Evolutionary conservation across 2,113 vertebrate species (phyloP).

Genomic region (Entomyzon cyanotis): DNA sequence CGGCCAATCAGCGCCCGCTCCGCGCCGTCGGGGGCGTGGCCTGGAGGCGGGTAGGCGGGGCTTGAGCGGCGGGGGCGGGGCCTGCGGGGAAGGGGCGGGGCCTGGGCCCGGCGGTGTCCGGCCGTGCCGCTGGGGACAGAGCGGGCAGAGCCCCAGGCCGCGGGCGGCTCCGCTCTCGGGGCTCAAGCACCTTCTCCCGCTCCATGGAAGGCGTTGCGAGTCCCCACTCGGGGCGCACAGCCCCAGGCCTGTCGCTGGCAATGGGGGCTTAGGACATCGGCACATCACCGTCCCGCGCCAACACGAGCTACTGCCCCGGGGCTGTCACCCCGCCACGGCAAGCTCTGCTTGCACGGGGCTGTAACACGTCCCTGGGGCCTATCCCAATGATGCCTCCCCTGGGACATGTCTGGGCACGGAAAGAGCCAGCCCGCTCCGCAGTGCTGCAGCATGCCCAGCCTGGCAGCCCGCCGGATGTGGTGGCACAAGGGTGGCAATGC

Average conservation of each 20-base stretch:
- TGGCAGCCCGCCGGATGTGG: fast-evolving
- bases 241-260: background rate
- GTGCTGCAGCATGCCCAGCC: background rate
- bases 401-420: fast-evolving
- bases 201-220: fast-evolving
- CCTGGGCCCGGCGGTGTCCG: background rate
- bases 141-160: background rate
- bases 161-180: fast-evolving
- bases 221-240: fast-evolving
- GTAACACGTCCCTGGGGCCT: fast-evolving
- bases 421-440: fast-evolving
- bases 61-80: no score
- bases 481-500: background rate
- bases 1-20: no score
- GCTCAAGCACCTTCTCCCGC: background rate
- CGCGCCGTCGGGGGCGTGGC: no score
- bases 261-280: fast-evolving
- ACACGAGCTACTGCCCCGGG: fast-evolving
- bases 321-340: fast-evolving
- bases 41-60: no score
- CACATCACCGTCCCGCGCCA: background rate
- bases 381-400: fast-evolving
- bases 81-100: slow-evolving; percentile 37
- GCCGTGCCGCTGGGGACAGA: background rate
- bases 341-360: background rate